Conservation (phyloP, 2,113 vertebrate species). For the Oreochromis tanganicae region DNA sequence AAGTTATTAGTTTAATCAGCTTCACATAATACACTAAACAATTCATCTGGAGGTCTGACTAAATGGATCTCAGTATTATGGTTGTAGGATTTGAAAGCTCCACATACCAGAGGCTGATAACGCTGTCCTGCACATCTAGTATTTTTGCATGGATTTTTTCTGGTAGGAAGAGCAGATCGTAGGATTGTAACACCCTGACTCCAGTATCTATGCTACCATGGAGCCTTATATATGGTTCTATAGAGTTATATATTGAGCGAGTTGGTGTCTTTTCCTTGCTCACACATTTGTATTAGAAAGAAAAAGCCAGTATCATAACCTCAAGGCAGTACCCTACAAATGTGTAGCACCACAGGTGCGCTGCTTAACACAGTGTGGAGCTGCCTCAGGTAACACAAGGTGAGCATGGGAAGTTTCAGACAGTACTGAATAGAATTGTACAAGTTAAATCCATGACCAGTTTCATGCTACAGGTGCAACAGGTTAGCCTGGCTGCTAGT, state of each 20-base stretch:
- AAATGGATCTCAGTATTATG: not conserved
- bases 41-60: not conserved
- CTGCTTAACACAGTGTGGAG: not conserved
- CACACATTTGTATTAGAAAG: not conserved
- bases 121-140: accelerated
- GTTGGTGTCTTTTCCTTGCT: not conserved
- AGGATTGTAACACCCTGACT: not conserved
- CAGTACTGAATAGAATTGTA: not conserved
- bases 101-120: not conserved
- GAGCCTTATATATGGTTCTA: not conserved
- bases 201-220: not conserved
- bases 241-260: not conserved
- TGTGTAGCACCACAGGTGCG: not conserved
- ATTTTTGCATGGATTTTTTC: accelerated
- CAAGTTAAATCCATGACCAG: not conserved
- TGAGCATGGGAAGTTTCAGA: not conserved
- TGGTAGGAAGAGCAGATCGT: not conserved
- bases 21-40: not conserved
- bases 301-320: not conserved
- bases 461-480: not conserved
- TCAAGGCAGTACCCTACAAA: not conserved
- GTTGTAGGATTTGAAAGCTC: not conserved
- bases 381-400: not conserved
- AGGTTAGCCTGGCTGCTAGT: not conserved
- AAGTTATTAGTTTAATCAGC: not conserved